Conservation (phyloP, 2,113 vertebrate genomes). For the Neofelis nebulosa region DNA sequence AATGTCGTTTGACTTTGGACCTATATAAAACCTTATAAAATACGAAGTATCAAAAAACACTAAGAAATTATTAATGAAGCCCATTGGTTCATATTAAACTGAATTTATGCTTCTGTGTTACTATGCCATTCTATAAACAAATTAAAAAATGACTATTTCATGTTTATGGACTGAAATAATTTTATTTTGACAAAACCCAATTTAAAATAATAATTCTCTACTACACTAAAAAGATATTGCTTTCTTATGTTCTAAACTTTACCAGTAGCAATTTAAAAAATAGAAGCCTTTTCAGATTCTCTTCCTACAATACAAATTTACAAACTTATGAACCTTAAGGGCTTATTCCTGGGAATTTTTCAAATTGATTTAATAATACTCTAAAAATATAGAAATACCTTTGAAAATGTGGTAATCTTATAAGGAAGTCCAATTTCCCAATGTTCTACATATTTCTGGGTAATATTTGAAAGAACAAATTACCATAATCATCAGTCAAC, state of each 20-base stretch:
- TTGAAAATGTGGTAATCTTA: neutral
- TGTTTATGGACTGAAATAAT: neutral
- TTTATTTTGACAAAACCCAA: constrained; percentile 1
- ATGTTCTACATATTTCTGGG: neutral
- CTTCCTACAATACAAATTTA: neutral
- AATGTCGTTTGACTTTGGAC: neutral
- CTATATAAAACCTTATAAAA: neutral
- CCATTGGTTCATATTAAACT: neutral
- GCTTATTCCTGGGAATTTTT: neutral
- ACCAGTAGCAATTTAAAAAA: neutral
- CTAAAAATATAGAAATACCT: neutral
- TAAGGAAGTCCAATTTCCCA: neutral
- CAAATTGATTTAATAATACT: neutral
- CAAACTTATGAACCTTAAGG: neutral
- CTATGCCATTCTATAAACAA: neutral
- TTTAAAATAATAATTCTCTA: neutral
- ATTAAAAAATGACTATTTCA: neutral
- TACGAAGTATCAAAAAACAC: constrained; percentile 7
- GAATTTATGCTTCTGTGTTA: neutral
- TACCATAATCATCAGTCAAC: neutral
- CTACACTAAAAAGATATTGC: neutral
- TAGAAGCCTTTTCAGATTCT: neutral
- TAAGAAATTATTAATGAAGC: neutral
- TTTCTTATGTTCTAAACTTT: neutral
- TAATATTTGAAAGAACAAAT: constrained; percentile 44